phyloP scores from a whole-genome alignment of 2,888 invertebrate genomes.

The Andrena marginata region DNA sequence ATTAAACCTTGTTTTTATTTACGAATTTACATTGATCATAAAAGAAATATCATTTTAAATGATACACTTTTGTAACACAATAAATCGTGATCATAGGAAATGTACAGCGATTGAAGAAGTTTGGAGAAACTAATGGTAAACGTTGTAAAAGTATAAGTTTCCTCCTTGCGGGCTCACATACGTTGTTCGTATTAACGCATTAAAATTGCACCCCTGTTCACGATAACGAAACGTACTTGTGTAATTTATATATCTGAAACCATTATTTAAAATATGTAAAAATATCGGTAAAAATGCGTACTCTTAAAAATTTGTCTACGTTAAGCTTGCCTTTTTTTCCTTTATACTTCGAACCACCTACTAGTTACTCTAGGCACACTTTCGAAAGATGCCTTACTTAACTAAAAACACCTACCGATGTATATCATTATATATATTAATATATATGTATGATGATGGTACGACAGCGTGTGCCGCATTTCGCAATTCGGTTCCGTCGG shows the following conservation, averaged over 20 bases:
- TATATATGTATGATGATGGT: conserved; percentile 48
- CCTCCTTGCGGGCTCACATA: conserved; percentile 14
- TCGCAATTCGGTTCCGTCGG: conserved; percentile 48
- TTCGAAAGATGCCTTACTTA: conserved; percentile 46
- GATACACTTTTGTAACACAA: conserved; percentile 40
- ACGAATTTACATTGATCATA: conserved; percentile 47
- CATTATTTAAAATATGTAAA: conserved; percentile 56
- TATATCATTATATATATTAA: conserved; percentile 25
- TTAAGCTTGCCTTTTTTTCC: conserved; percentile 27
- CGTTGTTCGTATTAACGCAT: conserved; percentile 21
- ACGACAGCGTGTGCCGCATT: conserved; percentile 61
- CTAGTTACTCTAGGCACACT: conserved; percentile 43
- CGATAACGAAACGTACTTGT: conserved; percentile 38
- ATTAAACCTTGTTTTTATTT: conserved; percentile 43
- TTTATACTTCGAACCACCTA: conserved; percentile 23
- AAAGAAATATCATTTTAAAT: conserved; percentile 33
- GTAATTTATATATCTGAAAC: conserved; percentile 42
- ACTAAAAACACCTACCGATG: conserved; percentile 30
- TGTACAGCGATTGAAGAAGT: conserved; percentile 42
- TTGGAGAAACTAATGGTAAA: conserved; percentile 40
- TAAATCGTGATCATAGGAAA: conserved; percentile 47
- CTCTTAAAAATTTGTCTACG: conserved; percentile 40
- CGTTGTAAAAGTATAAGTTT: conserved; percentile 37
- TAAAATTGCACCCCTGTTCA: conserved; percentile 25
- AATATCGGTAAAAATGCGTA: conserved; percentile 56